Evolutionary conservation across 2,113 vertebrate genomes (phyloP).

Genomic region (Bufo gargarizans): DNA sequence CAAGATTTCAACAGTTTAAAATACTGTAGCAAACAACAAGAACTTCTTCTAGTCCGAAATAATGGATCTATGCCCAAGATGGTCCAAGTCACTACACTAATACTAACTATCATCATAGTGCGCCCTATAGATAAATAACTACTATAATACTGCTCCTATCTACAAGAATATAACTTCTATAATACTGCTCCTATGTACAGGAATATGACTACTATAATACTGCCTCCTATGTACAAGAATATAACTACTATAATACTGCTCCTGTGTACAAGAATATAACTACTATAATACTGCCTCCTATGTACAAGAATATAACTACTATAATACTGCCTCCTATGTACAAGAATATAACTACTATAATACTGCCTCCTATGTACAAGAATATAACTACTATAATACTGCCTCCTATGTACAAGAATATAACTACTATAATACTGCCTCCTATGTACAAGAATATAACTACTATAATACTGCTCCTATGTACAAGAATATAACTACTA

Average conservation of each 20-base stretch:
- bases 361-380: not conserved
- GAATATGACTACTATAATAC: not conserved
- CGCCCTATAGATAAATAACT: not conserved
- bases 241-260: not conserved
- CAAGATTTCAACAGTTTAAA: constrained; percentile 1
- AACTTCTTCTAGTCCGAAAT: not conserved
- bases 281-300: constrained; percentile 1
- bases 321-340: not conserved
- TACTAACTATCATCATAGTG: not conserved
- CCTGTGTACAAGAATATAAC: not conserved
- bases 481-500: not conserved
- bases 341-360: not conserved
- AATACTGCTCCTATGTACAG: not conserved
- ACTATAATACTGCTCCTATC: not conserved
- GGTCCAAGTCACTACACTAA: not conserved
- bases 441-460: not conserved
- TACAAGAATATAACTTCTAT: not conserved
- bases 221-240: not conserved
- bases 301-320: constrained; percentile 2
- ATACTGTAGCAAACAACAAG: not conserved
- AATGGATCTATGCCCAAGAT: not conserved
- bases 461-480: not conserved
- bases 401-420: not conserved
- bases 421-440: not conserved
- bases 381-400: constrained; percentile 1